Evolutionary conservation across 2,797 vertebrate genomes (phyloP), one percentile per base, ranked within the genome.

Genomic region (Megalops cyprinoides): DNA sequence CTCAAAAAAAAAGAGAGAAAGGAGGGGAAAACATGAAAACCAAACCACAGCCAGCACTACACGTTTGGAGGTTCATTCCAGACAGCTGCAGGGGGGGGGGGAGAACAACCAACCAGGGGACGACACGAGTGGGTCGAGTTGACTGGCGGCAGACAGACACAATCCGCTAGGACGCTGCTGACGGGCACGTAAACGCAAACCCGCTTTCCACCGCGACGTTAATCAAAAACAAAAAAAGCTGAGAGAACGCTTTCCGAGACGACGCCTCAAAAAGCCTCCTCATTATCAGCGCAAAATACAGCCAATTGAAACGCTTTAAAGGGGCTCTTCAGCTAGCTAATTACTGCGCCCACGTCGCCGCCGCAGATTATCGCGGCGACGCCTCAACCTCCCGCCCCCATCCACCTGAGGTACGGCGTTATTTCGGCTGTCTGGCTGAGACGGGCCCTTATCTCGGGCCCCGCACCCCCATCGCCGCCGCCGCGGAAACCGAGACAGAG

Each of bases 361-460:
- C 58, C 49, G n/a, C 18, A 81, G 81, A 85, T 85, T 85, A 83
- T 71, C 78, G 73, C 69, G 67, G 49, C 49, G 46, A 71, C 81
- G 77, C 69, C 73, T 48, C 73, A 60, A 44, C 77, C 73, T 76
- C 65, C 37, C 73, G 44, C 46, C 73, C 23, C 73, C 49, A 65
- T 44, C 78, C 76, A 74, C 78, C 83, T 69, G 84, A 85, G 81
- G 84, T 65, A 79, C 80, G 76, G 78, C 56, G 76, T 81, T 79
- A 82, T 81, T 85, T 81, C 51, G 42, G 79, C 81, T 81, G 81
- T 81, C 84, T 79, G 84, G 78, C 81, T 51, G 75, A 49, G 81
- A 78, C 44, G 73, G 56, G 79, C 69, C 71, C 84, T 81, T 85
- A 85, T 85, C 84, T 69, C 51, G 23, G 71, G 76, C 23, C 77